Base-by-base conservation (phyloP, 2,888 invertebrate genomes). In the Phyllotreta cruciferae region DNA sequence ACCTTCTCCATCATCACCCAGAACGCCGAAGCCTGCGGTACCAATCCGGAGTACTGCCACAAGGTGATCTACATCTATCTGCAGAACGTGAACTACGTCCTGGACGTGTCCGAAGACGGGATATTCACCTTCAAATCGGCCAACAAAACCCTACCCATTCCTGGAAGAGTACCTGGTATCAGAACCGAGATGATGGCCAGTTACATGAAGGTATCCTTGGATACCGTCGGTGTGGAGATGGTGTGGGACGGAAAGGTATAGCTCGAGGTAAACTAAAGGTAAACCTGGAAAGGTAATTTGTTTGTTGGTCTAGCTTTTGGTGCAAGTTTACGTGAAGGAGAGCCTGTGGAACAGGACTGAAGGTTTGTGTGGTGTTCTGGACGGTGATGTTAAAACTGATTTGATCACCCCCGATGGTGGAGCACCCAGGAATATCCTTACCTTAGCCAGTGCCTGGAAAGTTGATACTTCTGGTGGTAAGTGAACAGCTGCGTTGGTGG, bases 301-400 rank as follows among this genome's bases (percentile, higher is more conserved):
- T 54, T 36, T 53, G 39, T 47, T 24, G 56, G 55, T 75, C 36
- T 79, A 89, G 86, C 86, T 88, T 75, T 78, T 89, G 64, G 82
- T 93, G 4, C 83, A 88, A 66, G 81, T 93, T 0, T 88, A 89
- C 75, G 89, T 88, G 0, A 83, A 86, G 1, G 86, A 89, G 24
- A 83, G 84, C 1, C 79, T 92, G 38, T 93, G 92, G 90, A 91
- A 91, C 74, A 87, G 88, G 72, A 91, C 93, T 0, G 87, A 87
- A 66, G 96, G 95, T 58, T 82, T 96, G 0, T 96, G 96, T 76
- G 95, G 96, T 0, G 84, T 83, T 0, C 81, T 92, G 70, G 91
- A 95, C 78, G 90, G 91, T 0, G 84, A 88, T 72, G 80, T 83
- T 4, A 81, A 80, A 6, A 90, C 93, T 74, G 94, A 95, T 77